Evolutionary conservation across 2,113 vertebrate genomes (phyloP).

Genomic region (Urocolius indicus): DNA sequence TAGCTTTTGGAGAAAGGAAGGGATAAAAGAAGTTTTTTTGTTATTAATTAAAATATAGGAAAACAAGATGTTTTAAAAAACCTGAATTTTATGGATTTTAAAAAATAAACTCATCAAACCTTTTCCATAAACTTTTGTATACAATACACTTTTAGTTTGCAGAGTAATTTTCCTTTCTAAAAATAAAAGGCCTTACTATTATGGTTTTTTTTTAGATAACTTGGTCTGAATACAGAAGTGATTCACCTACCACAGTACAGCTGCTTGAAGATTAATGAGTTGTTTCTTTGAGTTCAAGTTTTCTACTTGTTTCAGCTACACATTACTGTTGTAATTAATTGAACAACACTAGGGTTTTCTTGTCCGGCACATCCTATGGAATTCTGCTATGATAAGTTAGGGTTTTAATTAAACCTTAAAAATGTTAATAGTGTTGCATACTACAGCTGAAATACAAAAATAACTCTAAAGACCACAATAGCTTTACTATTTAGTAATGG

Average conservation of each 20-base stretch:
- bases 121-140: background rate
- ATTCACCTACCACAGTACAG: constrained; percentile 76
- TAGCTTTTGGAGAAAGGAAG: background rate
- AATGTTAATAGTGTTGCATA: constrained; percentile 72
- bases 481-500: constrained; percentile 5
- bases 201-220: constrained; percentile 49
- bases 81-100: background rate
- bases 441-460: constrained; percentile 42
- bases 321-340: constrained; percentile 88
- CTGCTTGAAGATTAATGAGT: constrained; percentile 89
- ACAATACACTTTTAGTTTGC: background rate
- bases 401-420: constrained; percentile 86
- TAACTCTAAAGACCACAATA: background rate
- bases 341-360: constrained; percentile 85
- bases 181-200: background rate
- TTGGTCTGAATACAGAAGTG: constrained; percentile 78
- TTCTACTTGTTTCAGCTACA: constrained; percentile 79
- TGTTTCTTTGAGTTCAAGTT: constrained; percentile 80
- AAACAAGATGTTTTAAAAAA: background rate
- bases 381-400: constrained; percentile 81
- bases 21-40: fast-evolving
- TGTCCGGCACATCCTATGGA: constrained; percentile 66
- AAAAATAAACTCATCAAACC: background rate
- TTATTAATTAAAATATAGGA: background rate
- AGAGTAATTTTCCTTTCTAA: background rate